Evolutionary conservation across 2,888 invertebrate genomes (phyloP), one percentile per base, ranked within the genome.

Genomic region (Scaptomyza caliginosa): DNA sequence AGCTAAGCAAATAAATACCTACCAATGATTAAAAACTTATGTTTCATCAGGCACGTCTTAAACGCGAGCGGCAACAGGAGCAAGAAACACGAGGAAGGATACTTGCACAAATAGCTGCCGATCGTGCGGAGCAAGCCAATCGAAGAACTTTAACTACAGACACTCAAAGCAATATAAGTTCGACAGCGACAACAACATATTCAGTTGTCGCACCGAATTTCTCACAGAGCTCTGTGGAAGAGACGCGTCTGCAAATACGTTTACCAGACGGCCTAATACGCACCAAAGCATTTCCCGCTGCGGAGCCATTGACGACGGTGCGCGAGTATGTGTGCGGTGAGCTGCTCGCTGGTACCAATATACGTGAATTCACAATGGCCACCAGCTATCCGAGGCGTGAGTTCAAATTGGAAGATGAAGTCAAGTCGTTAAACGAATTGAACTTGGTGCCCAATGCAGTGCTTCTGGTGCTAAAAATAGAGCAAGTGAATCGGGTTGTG

Each of bases 331-430:
- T 99, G 46, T 95, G 42, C 4, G 46, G 65, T 3, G 80, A 82
- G 24, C 32, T 82, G 49, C 45, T 86, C 16, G 42, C 67, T 8
- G 66, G 42, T 4, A 76, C 56, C 24, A 63, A 59, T n/a, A 66
- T 64, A 42, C 76, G 70, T 5, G 85, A 86, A 0, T 98, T 98
- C 91, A 94, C 94, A 54, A 92, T 99, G 76, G 97, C 98, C 95
- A 98, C 97, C 2, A 95, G 94, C 86, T 99, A 97, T 92, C 98
- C 99, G 6, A 95, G 94, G 87, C 97, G 96, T 92, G 94, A 97
- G 50, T 99, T 98, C 90, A 93, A 93, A 1, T 93, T 92, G 10
- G 97, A 97, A 3, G 98, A 99, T 89, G 98, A 96, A 91, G 96
- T 96, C 60, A 96, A 95, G 88, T 97, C 98, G 0, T 92, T 99